Base-by-base conservation (phyloP, 2,113 vertebrate species). In the Natator depressus region DNA sequence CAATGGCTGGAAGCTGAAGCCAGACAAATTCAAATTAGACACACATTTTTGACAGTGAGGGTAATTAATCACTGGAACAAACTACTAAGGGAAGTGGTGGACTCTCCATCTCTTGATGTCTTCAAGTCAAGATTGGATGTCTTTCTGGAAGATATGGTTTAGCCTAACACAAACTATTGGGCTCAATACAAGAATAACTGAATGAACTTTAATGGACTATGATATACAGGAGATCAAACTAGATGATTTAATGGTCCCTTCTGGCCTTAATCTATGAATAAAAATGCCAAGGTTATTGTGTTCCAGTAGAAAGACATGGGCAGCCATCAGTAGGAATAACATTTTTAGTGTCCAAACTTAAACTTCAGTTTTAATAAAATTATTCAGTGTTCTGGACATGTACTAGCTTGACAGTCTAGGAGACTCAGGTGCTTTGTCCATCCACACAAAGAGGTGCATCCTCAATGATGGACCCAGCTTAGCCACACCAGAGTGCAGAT, bases 101-200 rank as follows among this genome's bases (percentile, higher is more conserved):
- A 87, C 38, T 90, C 38, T 91, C 47, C 14, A 13, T 20, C 57
- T 55, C 29, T 29, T 80, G 8, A 25, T 25, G 9, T 72, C 93
- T 90, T 93, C 86, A 91, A 91, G 82, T 5, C 13, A 85, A 89
- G 46, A 29, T 6, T 55, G 84, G 85, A 87, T 76, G 59, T 9
- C 49, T 85, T 95, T 87, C 1, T 2, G 25, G 46, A 90, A 93
- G 91, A 62, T 16, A 53, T 84, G 53, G 10, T 81, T 88, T 88
- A 93, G 78, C 49, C 57, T 72, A 76, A 46, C 42, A 76, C 75
- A 46, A 92, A 91, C 83, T 89, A 54, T 57, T 89, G 69, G 55
- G 93, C 90, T 88, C 75, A 25, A 49, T 82, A 42, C n/a, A 90
- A 91, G 90, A 55, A 55, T 83, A n/a, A 54, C 24, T 59, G 65